Percentiles rank a stretch among this genome's conserved stretches.
These are phyloP conservation scores for Campylorhamphus procurvoides DNA, from an alignment of 2,113 vertebrate genomes.

Conservation along the genomic window DNA sequence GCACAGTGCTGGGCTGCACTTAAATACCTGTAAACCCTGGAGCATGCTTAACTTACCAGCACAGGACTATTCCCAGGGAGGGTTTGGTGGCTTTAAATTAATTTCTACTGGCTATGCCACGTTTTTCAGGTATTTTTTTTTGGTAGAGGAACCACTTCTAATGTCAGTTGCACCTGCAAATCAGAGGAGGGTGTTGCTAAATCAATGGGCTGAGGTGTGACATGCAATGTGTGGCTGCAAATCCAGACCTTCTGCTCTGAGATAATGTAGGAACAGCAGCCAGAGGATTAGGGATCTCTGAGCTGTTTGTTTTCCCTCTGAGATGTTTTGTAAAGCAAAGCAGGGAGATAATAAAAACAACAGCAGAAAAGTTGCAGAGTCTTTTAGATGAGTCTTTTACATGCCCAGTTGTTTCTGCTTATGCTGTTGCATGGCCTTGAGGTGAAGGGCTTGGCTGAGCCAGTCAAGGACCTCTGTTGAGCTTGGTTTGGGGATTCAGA, in stretches of 20 bases:
- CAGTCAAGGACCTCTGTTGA: background rate
- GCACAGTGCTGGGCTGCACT: background rate
- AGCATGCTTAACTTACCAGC: background rate
- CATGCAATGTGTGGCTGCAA: background rate
- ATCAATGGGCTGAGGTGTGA: background rate
- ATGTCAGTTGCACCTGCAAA: background rate
- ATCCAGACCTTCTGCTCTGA: background rate
- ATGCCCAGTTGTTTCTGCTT: background rate
- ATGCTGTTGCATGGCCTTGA: rapidly evolving
- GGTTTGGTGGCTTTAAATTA: background rate
- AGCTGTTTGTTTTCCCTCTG: background rate
- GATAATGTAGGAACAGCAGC: background rate
- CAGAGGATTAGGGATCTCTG: background rate
- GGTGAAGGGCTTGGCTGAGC: background rate
- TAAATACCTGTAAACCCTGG: background rate
- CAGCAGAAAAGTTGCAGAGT: background rate
- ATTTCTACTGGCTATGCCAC: background rate
- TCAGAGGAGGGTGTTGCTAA: background rate
- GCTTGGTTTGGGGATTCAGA: background rate
- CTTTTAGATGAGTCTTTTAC: background rate
- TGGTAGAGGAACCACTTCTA: background rate
- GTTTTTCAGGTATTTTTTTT: background rate
- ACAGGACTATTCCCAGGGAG: background rate
- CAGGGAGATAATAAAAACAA: background rate
- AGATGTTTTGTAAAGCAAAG: background rate